Base-by-base conservation (phyloP, 2,797 vertebrate genomes). In the Saxicola maurus region DNA sequence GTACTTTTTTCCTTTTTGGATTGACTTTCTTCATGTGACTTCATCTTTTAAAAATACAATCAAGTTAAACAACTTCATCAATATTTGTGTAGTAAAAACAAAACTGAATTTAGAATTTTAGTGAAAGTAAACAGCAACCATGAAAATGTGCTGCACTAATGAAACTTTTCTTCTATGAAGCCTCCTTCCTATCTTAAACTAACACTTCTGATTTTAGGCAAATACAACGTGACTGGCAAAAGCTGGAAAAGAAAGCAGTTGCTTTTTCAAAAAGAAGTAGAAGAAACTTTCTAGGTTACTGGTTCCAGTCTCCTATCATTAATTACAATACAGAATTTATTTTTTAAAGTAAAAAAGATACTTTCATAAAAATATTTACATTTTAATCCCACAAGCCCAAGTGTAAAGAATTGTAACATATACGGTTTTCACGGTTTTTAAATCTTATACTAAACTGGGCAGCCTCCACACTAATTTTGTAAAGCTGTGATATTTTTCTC, bases 21-120 rank as follows among this genome's bases (percentile, higher is more conserved):
- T 42, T 86, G 57, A 35, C 35, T 95, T 90, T 97, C 94, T 56
- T 98, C 98, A 33, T 98, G 96, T 57, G 98, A 97, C 81, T 98
- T 98, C 81, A 98, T 98, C 98, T 98, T 96, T n/a, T 75, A 89
- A 49, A 91, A 73, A 94, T 10, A 88, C 18, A 88, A 45, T 56
- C 0, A 0, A 53, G 31, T 84, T 84, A 86, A 66, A 84, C 23
- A 11, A 69, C 25, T 40, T 69, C 5, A 73, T 40, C 8, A 17
- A 1, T 69, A 89, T 38, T 86, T 49, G 24, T 19, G 12, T 42
- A 48, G 55, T 68, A 60, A 82, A 46, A 80, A 20, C 35, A 68
- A 69, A 91, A 90, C 48, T 7, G 19, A 10, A 21, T 56, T 82
- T 64, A 74, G 19, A 89, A 73, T 37, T 48, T 65, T 27, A 57